Conservation (phyloP, 1,140 invertebrate species). For the Neotoxoptera formosana region DNA sequence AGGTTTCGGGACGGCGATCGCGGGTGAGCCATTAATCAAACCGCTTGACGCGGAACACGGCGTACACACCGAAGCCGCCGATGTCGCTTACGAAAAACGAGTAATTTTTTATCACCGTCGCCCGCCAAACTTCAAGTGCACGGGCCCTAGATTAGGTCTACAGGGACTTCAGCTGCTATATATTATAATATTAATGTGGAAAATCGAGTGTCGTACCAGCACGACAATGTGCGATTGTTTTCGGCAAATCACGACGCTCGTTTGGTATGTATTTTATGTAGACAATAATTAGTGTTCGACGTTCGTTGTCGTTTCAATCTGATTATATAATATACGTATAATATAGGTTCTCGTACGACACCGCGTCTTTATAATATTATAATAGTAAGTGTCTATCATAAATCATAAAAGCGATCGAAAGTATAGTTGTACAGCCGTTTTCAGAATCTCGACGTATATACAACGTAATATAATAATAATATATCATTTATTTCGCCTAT, state of each 20-base stretch:
- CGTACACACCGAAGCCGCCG: neutral
- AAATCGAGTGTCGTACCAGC: neutral
- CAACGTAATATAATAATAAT: neutral
- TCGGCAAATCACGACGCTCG: neutral
- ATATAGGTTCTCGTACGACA: neutral
- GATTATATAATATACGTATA: neutral
- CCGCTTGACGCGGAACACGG: neutral
- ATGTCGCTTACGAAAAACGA: neutral
- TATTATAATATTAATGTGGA: neutral
- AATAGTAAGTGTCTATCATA: neutral
- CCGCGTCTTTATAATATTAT: neutral
- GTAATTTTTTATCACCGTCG: neutral
- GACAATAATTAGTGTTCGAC: neutral
- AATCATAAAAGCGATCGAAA: neutral
- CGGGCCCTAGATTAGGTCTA: too few species aligned
- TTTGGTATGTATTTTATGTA: neutral
- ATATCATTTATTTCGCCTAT: constrained; percentile 1
- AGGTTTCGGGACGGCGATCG: neutral
- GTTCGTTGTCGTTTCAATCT: neutral
- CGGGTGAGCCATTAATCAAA: constrained; percentile 39
- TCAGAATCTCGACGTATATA: neutral
- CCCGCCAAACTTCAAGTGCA: neutral
- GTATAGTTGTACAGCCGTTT: neutral
- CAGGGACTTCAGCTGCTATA: neutral
- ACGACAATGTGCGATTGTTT: neutral